phyloP scores from a whole-genome alignment of 2,113 vertebrate species.

The Oceanodroma tethys region DNA sequence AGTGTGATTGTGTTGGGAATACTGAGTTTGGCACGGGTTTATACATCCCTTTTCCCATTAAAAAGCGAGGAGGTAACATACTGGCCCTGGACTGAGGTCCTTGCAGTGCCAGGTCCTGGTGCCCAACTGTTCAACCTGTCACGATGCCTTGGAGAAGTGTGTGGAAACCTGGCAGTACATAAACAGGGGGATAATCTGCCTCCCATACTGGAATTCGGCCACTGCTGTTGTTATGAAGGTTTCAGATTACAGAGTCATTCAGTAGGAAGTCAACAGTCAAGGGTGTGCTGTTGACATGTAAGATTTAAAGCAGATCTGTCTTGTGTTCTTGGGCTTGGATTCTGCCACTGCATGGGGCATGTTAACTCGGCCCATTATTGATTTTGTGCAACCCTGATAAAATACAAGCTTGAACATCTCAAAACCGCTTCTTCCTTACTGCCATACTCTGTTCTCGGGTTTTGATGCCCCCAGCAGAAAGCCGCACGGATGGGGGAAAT shows the following conservation, averaged over 20 bases:
- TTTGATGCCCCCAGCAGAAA: neutral
- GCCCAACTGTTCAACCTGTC: neutral
- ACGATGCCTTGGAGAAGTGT: neutral
- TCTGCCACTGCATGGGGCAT: neutral
- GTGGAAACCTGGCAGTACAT: neutral
- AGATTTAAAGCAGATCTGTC: constrained; percentile 32
- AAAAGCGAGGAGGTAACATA: neutral
- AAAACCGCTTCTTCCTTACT: neutral
- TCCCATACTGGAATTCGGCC: neutral
- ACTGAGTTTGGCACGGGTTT: neutral
- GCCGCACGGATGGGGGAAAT: neutral
- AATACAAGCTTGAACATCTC: neutral
- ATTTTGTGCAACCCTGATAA: neutral
- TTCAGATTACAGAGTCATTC: constrained; percentile 25
- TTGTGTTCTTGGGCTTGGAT: neutral
- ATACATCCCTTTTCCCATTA: neutral
- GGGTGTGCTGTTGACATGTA: constrained; percentile 5
- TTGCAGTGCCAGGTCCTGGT: neutral
- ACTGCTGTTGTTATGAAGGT: neutral
- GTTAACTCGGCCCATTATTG: neutral
- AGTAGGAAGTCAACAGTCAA: constrained; percentile 14
- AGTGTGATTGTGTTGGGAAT: neutral
- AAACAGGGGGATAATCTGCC: neutral
- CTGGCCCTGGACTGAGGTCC: rapidly evolving
- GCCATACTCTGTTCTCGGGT: rapidly evolving